Evolutionary conservation across 2,113 vertebrate species (phyloP).

Genomic region (Zosterops pallidus): DNA sequence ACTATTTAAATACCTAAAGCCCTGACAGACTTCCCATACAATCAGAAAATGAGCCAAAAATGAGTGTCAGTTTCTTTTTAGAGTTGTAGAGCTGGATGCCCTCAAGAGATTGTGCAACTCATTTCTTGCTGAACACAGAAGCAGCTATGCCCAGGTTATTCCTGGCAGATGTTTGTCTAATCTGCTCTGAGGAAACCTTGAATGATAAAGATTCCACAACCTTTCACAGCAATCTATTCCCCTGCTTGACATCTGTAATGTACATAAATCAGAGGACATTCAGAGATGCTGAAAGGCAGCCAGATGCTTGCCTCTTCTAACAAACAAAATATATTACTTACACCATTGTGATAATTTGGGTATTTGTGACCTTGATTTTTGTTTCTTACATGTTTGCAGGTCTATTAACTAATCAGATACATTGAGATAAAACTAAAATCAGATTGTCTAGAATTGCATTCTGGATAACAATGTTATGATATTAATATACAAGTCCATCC

Average conservation of each 20-base stretch:
- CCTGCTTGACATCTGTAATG: background rate
- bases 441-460: background rate
- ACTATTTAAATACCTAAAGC: background rate
- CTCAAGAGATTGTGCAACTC: background rate
- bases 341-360: background rate
- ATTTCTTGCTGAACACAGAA: background rate
- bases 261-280: background rate
- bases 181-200: background rate
- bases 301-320: background rate
- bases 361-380: background rate
- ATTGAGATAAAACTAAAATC: background rate
- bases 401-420: background rate
- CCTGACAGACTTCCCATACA: background rate
- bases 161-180: background rate
- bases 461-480: background rate
- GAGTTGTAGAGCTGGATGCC: background rate
- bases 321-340: background rate
- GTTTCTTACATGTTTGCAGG: background rate
- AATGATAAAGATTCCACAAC: background rate
- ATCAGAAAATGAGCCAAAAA: background rate
- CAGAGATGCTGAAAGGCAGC: background rate
- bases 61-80: background rate
- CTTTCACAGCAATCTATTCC: background rate
- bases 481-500: background rate
- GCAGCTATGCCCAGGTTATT: background rate